Base-by-base conservation (phyloP, 2,888 invertebrate species). In the Eurytoma adleriae region DNA sequence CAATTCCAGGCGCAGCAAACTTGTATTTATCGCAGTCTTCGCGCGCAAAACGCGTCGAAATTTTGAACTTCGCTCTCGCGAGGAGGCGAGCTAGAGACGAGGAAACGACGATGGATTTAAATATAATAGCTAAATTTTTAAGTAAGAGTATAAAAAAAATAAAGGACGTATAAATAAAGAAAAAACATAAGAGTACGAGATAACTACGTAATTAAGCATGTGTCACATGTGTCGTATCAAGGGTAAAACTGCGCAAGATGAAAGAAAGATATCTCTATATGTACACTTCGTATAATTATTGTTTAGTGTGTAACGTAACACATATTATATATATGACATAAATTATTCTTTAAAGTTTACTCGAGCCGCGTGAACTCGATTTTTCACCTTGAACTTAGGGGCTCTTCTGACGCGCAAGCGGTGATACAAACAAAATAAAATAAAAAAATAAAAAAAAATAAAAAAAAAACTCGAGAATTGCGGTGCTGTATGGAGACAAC, bases 311-410 rank as follows among this genome's bases (percentile, higher is more conserved):
- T 71, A 71, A 71, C 5, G 59, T 24, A 59, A 78, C 7, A 69
- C 5, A 73, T 48, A 74, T 10, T 40, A 40, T 40, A 40, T 40
- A 40, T 40, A 40, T 40, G 10, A 40, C 50, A 66, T 68, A 62
- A 76, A 72, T 77, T 77, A 77, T 80, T 80, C 80, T 77, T 80
- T 77, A 69, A 69, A 62, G 59, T 73, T 80, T 77, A 73, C 54
- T 77, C 61, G 73, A 68, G 52, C 48, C 12, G 54, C 54, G 66
- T 48, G 56, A 76, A 50, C 56, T 76, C 62, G 61, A 59, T 77
- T 80, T 80, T 80, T 69, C 77, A 72, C 40, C 48, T 69, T 24
- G 52, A 20, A 30, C 30, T 57, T 69, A 20, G 67, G 40, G 30
- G 2, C 48, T 59, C 74, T 52, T 1, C 52, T 57, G 50, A 72